Evolutionary conservation across 2,113 vertebrate species (phyloP), one percentile per base, ranked within the genome.

Genomic region (Apteryx owenii): DNA sequence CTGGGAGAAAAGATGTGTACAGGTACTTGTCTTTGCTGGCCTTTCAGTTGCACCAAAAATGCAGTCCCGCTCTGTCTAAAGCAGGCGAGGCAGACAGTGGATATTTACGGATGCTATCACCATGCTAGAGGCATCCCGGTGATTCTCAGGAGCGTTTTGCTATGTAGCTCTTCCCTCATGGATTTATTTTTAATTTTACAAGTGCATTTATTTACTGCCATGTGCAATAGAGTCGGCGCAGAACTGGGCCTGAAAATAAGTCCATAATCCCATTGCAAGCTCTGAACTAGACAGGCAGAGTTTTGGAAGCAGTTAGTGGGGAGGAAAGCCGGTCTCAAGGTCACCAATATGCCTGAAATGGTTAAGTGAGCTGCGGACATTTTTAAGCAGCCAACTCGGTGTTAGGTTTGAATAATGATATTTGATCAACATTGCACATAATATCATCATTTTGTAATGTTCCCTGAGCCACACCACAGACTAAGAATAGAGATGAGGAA

Each of bases 181-280:
- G 79, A 46, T 95, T 97, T 98, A 97, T 97, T 98, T 98, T 96
- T 96, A 97, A 95, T 70, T 94, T 93, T 94, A 89, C 77, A 94
- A 95, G 97, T 25, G 20, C 85, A 46, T 91, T 92, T 85, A 46
- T 81, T 90, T 10, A 8, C 42, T 19, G 19, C 81, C 1, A 0
- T 7, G 31, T 90, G 94, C 85, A 51, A 73, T 36, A 80, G 60
- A 97, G 60, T 70, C 89, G 42, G 86, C 90, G 82, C 85, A 68
- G 78, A 89, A 17, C 31, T 1, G 53, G 94, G 71, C 71, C 86
- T 21, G n/a, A 64, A 81, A 85, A 83, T n/a, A 58, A 89, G 26
- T 85, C 86, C 93, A 79, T 66, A 31, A 51, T 73, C 11, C 16
- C 89, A 81, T n/a, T 46, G n/a, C 0, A 14, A 87, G 73, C 85